These are phyloP conservation scores for Ostrea denselamellosa DNA, from an alignment of 1,140 invertebrate species.

Conservation along the genomic window DNA sequence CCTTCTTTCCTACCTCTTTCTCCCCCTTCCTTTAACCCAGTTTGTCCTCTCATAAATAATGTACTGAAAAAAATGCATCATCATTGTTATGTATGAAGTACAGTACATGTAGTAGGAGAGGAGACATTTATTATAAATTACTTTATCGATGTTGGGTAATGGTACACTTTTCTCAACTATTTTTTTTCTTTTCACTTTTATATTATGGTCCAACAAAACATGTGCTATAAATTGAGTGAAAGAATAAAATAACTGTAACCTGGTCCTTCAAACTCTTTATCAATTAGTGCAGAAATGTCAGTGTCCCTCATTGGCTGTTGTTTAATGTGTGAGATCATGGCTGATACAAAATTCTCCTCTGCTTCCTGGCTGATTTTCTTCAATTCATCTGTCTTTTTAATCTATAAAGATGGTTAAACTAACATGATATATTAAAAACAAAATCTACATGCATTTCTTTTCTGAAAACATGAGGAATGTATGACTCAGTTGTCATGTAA, in stretches of 20 bases:
- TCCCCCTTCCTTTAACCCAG: too few relatives aligned
- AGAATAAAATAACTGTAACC: not conserved
- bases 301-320: conserved; percentile 55
- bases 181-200: not conserved
- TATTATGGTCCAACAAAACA: not conserved
- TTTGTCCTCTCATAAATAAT: too few relatives aligned
- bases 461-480: too few relatives aligned
- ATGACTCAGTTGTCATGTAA: too few relatives aligned
- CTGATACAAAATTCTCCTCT: conserved; percentile 53
- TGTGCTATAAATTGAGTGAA: not conserved
- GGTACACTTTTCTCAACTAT: not conserved
- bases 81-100: too few relatives aligned
- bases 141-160: too few relatives aligned
- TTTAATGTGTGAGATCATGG: conserved; percentile 50
- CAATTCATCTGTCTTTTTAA: conserved; percentile 48
- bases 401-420: not conserved
- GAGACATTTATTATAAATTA: too few relatives aligned
- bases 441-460: too few relatives aligned
- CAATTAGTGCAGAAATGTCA: conserved; percentile 42
- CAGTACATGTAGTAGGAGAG: too few relatives aligned
- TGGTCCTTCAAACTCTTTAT: conserved; percentile 36
- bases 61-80: too few relatives aligned
- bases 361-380: conserved; percentile 52
- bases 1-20: too few relatives aligned
- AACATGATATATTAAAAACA: not conserved